These are phyloP conservation scores for Mythimna ferrago DNA, from an alignment of 2,888 invertebrate species.

Conservation along the genomic window DNA sequence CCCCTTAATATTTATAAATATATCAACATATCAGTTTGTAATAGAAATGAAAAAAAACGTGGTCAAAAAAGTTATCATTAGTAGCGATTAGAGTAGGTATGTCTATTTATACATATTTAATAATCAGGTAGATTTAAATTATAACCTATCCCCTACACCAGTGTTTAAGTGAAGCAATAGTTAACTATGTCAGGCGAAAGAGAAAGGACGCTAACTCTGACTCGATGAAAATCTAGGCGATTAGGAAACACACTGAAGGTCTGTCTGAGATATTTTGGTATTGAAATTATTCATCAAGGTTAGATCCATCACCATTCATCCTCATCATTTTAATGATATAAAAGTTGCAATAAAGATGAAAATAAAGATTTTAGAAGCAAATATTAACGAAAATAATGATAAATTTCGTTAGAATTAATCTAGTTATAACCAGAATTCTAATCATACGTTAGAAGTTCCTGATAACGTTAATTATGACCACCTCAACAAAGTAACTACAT, in stretches of 20 bases:
- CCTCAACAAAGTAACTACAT: slow-evolving; percentile 9
- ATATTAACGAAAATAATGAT: neutral
- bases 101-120: neutral
- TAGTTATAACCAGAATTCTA: neutral
- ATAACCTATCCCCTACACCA: slow-evolving; percentile 27
- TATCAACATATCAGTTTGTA: neutral
- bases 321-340: too few relatives aligned
- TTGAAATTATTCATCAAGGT: slow-evolving; percentile 39
- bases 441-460: neutral
- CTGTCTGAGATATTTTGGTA: slow-evolving; percentile 36
- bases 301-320: neutral
- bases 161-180: slow-evolving; percentile 51
- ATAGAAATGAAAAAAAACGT: neutral
- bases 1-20: neutral
- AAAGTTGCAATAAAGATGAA: too few relatives aligned
- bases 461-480: slow-evolving; percentile 1
- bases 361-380: neutral
- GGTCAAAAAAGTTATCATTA: too few relatives aligned
- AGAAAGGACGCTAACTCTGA: slow-evolving; percentile 65
- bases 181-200: slow-evolving; percentile 67
- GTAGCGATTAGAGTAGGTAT: neutral
- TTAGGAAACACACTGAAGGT: slow-evolving; percentile 61
- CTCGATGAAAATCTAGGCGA: slow-evolving; percentile 54
- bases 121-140: slow-evolving; percentile 1
- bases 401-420: neutral